Conservation (phyloP, 2,113 vertebrate genomes). For the Holacanthus passer region DNA sequence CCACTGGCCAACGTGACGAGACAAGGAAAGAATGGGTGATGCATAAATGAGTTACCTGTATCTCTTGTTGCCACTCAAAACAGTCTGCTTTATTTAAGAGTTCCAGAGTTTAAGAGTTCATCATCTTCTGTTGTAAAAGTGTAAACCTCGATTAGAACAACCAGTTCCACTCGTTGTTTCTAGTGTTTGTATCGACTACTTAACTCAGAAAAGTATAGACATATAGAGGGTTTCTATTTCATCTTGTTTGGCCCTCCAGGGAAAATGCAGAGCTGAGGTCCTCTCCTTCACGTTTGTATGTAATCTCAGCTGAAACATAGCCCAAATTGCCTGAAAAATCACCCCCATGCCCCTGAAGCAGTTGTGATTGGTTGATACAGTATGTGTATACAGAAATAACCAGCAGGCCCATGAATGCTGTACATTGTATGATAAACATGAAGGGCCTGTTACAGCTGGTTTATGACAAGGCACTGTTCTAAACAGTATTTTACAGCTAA, state of each 20-base stretch:
- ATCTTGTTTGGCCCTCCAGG: background rate
- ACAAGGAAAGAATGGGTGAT: background rate
- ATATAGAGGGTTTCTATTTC: background rate
- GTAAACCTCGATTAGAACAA: slow-evolving; percentile 11
- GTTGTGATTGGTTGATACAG: background rate
- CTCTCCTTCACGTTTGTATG: background rate
- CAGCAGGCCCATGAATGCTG: background rate
- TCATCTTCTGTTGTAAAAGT: background rate
- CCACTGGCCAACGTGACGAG: background rate
- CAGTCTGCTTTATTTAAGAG: background rate
- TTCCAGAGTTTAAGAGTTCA: too few species aligned
- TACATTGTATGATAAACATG: background rate
- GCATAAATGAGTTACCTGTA: slow-evolving; percentile 5
- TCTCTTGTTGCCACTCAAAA: slow-evolving; percentile 13
- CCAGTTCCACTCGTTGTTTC: slow-evolving; percentile 20
- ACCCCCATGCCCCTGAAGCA: background rate
- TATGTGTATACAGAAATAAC: background rate
- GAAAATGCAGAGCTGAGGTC: background rate
- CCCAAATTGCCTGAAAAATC: background rate
- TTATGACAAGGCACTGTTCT: background rate
- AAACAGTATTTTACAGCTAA: background rate
- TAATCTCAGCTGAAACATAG: background rate
- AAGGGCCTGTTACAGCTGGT: too few species aligned
- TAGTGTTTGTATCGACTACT: background rate
- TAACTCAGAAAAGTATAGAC: background rate